A percentile compares a stretch with the other conserved stretches of the same genome.
phyloP scores from a whole-genome alignment of 1,140 invertebrate species.

The Trachymyrmex cornetzi region DNA sequence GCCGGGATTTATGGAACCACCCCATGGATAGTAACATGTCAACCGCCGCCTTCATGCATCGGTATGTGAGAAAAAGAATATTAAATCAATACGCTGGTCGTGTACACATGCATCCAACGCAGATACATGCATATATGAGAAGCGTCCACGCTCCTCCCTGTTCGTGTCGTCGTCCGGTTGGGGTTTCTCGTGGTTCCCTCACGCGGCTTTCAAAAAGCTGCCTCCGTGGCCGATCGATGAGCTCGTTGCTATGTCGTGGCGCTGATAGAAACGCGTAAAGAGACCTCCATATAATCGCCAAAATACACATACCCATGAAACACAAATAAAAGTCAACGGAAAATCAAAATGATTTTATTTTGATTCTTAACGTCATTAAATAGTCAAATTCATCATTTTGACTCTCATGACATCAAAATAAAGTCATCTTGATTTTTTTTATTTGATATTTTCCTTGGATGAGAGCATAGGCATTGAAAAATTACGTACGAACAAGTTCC shows the following conservation, averaged over 20 bases:
- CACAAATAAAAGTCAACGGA: too few species aligned
- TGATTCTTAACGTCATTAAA: too few species aligned
- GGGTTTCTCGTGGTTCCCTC: slow-evolving; percentile 31
- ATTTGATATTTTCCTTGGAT: too few species aligned
- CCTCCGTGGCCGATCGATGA: slow-evolving; percentile 63
- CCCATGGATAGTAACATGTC: slow-evolving; percentile 86
- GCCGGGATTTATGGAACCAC: slow-evolving; percentile 83
- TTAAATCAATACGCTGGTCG: slow-evolving; percentile 70
- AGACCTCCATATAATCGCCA: slow-evolving; percentile 1
- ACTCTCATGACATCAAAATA: not conserved
- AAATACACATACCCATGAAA: not conserved
- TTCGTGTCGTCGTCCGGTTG: slow-evolving; percentile 19
- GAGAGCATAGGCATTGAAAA: not conserved
- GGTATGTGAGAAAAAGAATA: slow-evolving; percentile 74
- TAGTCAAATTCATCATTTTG: too few species aligned
- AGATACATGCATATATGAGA: not conserved
- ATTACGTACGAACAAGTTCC: not conserved
- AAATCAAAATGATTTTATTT: too few species aligned
- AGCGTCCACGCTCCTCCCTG: slow-evolving; percentile 6
- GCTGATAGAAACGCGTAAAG: slow-evolving; percentile 40
- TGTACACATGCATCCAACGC: slow-evolving; percentile 2
- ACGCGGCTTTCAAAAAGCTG: slow-evolving; percentile 57
- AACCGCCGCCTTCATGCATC: slow-evolving; percentile 85
- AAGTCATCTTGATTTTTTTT: too few species aligned
- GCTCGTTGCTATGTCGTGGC: slow-evolving; percentile 74